Evolutionary conservation across 2,888 invertebrate species (phyloP).

Genomic region (Sesia bembeciformis): DNA sequence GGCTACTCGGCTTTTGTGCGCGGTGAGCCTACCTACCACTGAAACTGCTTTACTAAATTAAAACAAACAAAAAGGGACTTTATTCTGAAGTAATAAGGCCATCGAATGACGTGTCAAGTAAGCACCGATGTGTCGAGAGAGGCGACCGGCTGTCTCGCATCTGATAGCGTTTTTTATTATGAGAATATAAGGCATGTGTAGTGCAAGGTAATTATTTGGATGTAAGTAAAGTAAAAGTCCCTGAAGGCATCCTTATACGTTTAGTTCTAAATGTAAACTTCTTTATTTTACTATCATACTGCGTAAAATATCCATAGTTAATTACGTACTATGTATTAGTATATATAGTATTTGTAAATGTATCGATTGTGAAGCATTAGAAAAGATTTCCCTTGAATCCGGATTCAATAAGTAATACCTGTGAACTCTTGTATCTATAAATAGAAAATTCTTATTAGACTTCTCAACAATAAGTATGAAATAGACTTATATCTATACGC

Average conservation of each 20-base stretch:
- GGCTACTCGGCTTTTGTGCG: constrained; percentile 64
- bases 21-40: constrained; percentile 33
- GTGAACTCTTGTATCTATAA: too few relatives aligned
- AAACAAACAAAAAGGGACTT: constrained; percentile 26
- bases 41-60: constrained; percentile 14
- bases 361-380: too few relatives aligned
- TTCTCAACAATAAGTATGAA: background rate
- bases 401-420: too few relatives aligned
- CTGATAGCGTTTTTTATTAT: constrained; percentile 49
- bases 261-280: too few relatives aligned
- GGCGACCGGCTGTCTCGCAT: constrained; percentile 66
- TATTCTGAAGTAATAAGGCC: constrained; percentile 26
- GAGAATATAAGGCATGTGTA: constrained; percentile 27
- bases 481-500: background rate
- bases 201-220: background rate
- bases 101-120: constrained; percentile 1
- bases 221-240: too few relatives aligned
- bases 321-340: too few relatives aligned
- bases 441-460: background rate
- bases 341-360: too few relatives aligned
- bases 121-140: constrained; percentile 3
- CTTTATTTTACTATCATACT: too few relatives aligned
- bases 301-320: too few relatives aligned
- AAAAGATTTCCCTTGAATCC: too few relatives aligned
- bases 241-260: too few relatives aligned